Percentiles rank a stretch among this genome's conserved stretches.
Evolutionary conservation across 2,113 vertebrate species (phyloP).

Genomic region (Gymnogyps californianus): DNA sequence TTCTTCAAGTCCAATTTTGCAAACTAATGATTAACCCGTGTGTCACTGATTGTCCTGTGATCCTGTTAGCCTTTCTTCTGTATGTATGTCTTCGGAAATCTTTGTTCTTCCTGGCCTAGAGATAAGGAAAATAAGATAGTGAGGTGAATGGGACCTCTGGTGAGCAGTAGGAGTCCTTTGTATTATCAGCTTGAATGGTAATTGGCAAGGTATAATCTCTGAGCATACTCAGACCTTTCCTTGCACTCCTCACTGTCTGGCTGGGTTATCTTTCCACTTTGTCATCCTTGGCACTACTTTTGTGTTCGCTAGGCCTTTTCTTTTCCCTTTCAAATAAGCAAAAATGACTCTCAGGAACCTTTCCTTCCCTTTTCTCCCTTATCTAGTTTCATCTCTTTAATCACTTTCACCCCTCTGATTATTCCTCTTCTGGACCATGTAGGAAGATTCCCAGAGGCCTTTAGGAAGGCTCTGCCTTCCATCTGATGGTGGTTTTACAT

Average conservation of each 20-base stretch:
- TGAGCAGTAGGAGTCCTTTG: neutral
- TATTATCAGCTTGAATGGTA: neutral
- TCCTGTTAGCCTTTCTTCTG: neutral
- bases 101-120: constrained; percentile 10
- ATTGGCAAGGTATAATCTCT: neutral
- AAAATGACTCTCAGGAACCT: neutral
- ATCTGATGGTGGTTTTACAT: neutral
- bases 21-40: neutral
- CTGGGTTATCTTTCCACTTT: neutral
- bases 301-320: neutral
- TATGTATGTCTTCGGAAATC: neutral
- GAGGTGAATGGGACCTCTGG: neutral
- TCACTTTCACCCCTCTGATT: neutral
- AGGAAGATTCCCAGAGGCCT: neutral
- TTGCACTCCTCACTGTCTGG: neutral
- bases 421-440: neutral
- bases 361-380: neutral
- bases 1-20: constrained; percentile 37
- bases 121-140: neutral
- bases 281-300: neutral
- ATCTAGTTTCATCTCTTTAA: neutral
- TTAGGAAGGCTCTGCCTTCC: neutral
- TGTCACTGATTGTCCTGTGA: constrained; percentile 25
- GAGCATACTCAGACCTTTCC: neutral
- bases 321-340: neutral